phyloP scores from a whole-genome alignment of 2,888 invertebrate species.

The Dryocosmus kuriphilus region DNA sequence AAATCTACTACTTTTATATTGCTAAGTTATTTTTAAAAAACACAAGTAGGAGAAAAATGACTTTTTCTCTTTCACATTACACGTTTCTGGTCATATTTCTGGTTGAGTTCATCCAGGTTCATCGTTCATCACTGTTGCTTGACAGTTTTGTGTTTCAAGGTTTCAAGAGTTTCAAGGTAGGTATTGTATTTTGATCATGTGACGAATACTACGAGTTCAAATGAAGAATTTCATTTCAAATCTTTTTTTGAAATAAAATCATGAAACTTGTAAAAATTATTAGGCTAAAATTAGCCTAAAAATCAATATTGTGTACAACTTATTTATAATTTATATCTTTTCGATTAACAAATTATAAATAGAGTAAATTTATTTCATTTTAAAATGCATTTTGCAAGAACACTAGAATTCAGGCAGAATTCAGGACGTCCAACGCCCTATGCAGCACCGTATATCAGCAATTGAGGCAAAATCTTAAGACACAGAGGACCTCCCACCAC shows the following conservation, averaged over 20 bases:
- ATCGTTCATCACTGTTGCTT: too few relatives aligned
- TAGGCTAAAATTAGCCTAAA: background rate
- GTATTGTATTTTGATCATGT: background rate
- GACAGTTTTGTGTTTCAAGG: background rate
- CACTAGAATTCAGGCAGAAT: too few relatives aligned
- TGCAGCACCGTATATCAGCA: too few relatives aligned
- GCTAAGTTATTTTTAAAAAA: background rate
- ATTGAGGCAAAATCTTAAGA: too few relatives aligned
- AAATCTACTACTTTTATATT: background rate
- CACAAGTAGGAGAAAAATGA: background rate
- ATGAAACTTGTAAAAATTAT: background rate
- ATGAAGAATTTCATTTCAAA: background rate
- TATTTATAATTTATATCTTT: background rate
- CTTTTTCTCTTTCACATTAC: background rate
- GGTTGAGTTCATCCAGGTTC: too few relatives aligned
- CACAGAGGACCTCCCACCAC: too few relatives aligned
- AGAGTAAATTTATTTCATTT: background rate
- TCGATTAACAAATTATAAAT: background rate
- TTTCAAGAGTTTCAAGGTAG: too few relatives aligned
- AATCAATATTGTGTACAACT: background rate
- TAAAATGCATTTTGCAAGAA: background rate
- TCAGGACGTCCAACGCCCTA: too few relatives aligned
- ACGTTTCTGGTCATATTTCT: background rate
- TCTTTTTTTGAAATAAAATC: background rate
- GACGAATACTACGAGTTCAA: background rate